phyloP scores from a whole-genome alignment of 2,888 invertebrate genomes.

The Temnothorax ravouxi region DNA sequence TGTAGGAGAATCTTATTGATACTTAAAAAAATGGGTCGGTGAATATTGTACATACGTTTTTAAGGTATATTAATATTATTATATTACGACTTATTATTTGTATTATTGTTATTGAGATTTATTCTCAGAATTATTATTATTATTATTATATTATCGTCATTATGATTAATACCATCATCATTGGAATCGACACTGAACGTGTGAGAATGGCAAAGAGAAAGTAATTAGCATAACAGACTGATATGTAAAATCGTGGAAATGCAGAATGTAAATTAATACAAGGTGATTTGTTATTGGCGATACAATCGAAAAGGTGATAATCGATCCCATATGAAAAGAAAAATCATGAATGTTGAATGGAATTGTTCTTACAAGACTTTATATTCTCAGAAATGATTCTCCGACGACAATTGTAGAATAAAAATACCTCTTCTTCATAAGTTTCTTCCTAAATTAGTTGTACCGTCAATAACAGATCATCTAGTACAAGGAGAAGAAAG shows the following conservation, averaged over 20 bases:
- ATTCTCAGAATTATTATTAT: constrained; percentile 76
- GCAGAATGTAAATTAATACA: constrained; percentile 63
- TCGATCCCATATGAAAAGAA: not conserved
- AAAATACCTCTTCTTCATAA: not conserved
- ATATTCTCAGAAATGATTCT: not conserved
- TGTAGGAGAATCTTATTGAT: constrained; percentile 78
- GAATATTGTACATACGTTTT: constrained; percentile 85
- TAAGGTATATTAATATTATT: constrained; percentile 81
- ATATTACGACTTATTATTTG: constrained; percentile 79
- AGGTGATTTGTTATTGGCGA: constrained; percentile 30
- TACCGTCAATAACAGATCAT: constrained; percentile 6
- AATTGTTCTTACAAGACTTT: not conserved
- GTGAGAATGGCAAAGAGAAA: constrained; percentile 68
- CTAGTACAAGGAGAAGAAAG: constrained; percentile 39
- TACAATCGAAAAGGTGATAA: not conserved
- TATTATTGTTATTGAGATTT: constrained; percentile 82
- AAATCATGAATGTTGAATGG: not conserved
- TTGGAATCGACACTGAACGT: constrained; percentile 59
- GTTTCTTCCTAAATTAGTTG: not conserved
- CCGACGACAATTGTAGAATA: not conserved
- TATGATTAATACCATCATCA: constrained; percentile 70
- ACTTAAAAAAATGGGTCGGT: constrained; percentile 78
- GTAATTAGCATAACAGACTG: constrained; percentile 76
- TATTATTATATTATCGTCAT: constrained; percentile 76
- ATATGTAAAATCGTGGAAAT: constrained; percentile 70